Evolutionary conservation across 2,797 vertebrate genomes (phyloP).

Genomic region (Brachyalestes nurse): DNA sequence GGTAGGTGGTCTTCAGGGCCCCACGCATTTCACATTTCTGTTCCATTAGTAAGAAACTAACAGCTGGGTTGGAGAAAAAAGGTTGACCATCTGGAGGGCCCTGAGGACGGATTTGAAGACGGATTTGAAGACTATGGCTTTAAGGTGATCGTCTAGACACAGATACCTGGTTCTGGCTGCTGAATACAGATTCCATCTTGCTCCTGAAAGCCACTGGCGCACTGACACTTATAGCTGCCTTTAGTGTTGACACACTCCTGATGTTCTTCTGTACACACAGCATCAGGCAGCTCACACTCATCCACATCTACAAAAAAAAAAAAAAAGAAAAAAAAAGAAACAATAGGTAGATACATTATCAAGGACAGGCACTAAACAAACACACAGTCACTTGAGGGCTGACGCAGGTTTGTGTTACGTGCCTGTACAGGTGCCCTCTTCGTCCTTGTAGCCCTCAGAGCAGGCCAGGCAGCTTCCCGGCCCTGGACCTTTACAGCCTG

Average conservation of each 20-base stretch:
- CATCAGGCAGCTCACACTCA: constrained; percentile 82
- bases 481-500: constrained; percentile 85
- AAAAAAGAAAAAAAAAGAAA: neutral
- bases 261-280: constrained; percentile 74
- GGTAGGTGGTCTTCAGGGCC: no score
- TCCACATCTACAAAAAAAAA: constrained; percentile 79
- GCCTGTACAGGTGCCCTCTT: constrained; percentile 86
- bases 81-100: no score
- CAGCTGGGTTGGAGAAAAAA: no score
- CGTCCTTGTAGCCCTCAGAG: constrained; percentile 78
- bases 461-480: constrained; percentile 82
- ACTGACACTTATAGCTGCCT: constrained; percentile 86
- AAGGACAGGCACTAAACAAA: constrained; percentile 9
- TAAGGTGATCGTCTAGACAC: no score
- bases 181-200: constrained; percentile 73
- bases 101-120: no score
- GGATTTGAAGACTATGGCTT: no score
- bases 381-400: neutral
- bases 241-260: constrained; percentile 86
- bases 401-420: constrained; percentile 6
- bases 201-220: constrained; percentile 79
- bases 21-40: no score
- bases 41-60: no score
- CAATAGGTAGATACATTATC: neutral
- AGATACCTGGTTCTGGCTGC: constrained; percentile 64